phyloP scores from a whole-genome alignment of 2,113 vertebrate species.

The Coturnix japonica region DNA sequence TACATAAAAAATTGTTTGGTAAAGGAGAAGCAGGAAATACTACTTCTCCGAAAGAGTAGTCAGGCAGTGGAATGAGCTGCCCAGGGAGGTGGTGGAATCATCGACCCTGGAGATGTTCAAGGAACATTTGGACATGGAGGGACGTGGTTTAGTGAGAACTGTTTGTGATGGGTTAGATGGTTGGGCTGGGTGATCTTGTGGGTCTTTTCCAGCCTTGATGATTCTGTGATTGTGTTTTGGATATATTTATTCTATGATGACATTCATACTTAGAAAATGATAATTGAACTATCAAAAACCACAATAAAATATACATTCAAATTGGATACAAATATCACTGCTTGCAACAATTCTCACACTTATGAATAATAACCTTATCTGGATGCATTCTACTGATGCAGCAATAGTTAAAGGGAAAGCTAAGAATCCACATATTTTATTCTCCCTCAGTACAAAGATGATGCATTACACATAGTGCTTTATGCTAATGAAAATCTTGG shows the following conservation, averaged over 20 bases:
- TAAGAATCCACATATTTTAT: background rate
- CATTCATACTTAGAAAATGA: background rate
- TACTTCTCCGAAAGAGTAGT: no score
- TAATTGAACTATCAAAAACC: background rate
- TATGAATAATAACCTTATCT: background rate
- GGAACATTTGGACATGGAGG: no score
- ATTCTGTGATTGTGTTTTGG: no score
- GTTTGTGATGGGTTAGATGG: no score
- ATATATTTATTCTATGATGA: background rate
- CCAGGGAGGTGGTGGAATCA: no score
- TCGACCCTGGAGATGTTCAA: no score
- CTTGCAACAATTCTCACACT: background rate
- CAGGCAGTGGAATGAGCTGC: no score
- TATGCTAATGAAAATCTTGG: constrained; percentile 8
- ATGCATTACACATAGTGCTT: background rate
- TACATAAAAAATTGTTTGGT: background rate
- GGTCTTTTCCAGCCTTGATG: no score
- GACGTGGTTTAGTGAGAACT: no score
- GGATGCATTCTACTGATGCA: background rate
- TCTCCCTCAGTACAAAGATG: background rate
- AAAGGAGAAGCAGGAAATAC: background rate
- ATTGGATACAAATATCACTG: background rate
- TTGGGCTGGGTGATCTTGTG: no score
- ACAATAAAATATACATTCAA: background rate
- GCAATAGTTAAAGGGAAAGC: background rate